Base-by-base conservation (phyloP, 2,797 vertebrate species). In the Pipistrellus kuhlii region DNA sequence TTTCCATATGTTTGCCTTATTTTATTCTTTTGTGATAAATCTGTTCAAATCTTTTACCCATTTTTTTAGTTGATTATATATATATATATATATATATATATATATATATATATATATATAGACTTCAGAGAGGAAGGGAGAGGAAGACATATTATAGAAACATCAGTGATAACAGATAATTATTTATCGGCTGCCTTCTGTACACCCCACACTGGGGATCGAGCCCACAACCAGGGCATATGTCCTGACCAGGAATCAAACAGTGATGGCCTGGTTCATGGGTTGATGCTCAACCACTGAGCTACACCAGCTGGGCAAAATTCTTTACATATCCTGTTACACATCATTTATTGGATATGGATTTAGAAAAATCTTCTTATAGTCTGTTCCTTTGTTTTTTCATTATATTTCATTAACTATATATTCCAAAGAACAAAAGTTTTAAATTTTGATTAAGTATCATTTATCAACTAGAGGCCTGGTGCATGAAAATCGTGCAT, bases 311-410 rank as follows among this genome's bases (percentile, higher is more conserved):
- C 64, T 32, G n/a, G 64, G 64, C 64, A 64, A 64, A 6, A n/a
- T 64, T 64, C 14, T n/a, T 64, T 59, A 71, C 9, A 78, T 41
- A 57, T 38, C 38, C 76, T 44, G 14, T 27, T 75, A 35, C 13
- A 91, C 85, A 18, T 53, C 23, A 4, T 91, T 91, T 84, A 78
- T n/a, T 64, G 68, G 4, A 77, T n/a, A 72, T 66, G 17, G 32
- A 82, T 90, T 89, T 75, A 81, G 48, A 30, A 86, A 83, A n/a
- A 83, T 72, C 76, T 72, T 96, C 30, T 78, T 68, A 46, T 2
- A 85, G 20, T 68, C 23, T 88, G 6, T 48, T 38, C 7, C 41
- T 89, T 91, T 84, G 5, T 88, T 27, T 94, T 88, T 69, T 83
- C 21, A 38, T 82, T 90, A n/a, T n/a, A n/a, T n/a, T n/a, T n/a